These are phyloP conservation scores for Pachyuromys duprasi DNA, from an alignment of 2,797 vertebrate species.

Conservation along the genomic window DNA sequence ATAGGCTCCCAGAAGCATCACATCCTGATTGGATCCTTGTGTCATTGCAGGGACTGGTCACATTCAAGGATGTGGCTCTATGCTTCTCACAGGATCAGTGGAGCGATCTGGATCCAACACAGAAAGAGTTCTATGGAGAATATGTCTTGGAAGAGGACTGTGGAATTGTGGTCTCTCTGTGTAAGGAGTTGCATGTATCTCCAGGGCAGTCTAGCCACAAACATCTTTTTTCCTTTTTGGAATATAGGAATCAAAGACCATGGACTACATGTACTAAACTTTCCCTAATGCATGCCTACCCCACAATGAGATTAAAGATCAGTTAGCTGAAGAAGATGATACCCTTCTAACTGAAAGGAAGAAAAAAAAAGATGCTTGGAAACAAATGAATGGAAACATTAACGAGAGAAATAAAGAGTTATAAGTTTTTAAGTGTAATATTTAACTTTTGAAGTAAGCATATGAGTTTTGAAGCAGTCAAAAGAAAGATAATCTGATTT, in stretches of 20 bases:
- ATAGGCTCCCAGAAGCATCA: background rate
- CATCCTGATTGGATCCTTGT: constrained; percentile 33
- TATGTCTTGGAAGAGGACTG: constrained; percentile 83
- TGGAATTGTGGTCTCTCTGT: constrained; percentile 81
- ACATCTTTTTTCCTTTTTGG: constrained; percentile 31
- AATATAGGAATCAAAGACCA: background rate
- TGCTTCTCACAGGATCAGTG: constrained; percentile 79
- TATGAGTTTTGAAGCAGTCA: constrained; percentile 2
- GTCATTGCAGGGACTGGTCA: constrained; percentile 78
- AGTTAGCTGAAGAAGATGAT: constrained; percentile 11
- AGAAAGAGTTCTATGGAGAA: constrained; percentile 80
- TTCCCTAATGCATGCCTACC: background rate
- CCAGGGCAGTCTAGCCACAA: constrained; percentile 35
- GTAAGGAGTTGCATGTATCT: constrained; percentile 77
- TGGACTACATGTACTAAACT: background rate
- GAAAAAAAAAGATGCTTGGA: constrained; percentile 35
- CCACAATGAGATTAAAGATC: constrained; percentile 7
- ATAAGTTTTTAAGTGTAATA: background rate
- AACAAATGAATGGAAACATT: background rate
- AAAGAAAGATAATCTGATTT: background rate
- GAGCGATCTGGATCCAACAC: constrained; percentile 72
- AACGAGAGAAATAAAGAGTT: constrained; percentile 11
- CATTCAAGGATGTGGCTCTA: constrained; percentile 75
- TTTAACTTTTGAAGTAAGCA: constrained; percentile 8
- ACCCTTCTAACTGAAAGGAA: constrained; percentile 23